Conservation (phyloP, 1,140 invertebrate species). For the Drosophila athabasca region DNA sequence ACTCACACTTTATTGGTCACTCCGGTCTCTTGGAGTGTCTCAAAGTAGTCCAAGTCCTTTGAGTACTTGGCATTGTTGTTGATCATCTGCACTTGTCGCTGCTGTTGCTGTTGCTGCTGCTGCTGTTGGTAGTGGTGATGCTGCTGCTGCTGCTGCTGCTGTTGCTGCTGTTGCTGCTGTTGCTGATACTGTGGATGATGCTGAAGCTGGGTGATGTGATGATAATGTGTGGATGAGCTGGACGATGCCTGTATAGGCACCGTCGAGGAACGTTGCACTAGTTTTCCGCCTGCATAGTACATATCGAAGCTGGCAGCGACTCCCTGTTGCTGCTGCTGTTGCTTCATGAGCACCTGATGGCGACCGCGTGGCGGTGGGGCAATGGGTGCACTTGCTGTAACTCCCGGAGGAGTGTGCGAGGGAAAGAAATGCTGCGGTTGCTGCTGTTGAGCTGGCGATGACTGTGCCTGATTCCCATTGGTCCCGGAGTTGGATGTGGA, state of each 20-base stretch:
- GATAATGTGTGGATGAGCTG: too few species aligned
- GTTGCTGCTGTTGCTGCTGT: constrained; percentile 53
- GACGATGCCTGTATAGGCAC: constrained; percentile 32
- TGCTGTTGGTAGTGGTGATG: constrained; percentile 43
- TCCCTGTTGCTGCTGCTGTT: constrained; percentile 43
- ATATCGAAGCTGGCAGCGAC: constrained; percentile 49
- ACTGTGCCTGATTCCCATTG: constrained; percentile 57
- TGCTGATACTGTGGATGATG: constrained; percentile 29
- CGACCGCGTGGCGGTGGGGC: constrained; percentile 38
- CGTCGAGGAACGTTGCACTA: constrained; percentile 58
- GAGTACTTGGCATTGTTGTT: constrained; percentile 73
- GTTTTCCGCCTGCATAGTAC: constrained; percentile 63
- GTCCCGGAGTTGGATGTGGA: constrained; percentile 21
- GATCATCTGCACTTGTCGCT: constrained; percentile 42
- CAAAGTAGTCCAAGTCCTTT: constrained; percentile 79
- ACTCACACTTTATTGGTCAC: constrained; percentile 82
- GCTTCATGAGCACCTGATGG: constrained; percentile 58
- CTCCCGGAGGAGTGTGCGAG: constrained; percentile 49
- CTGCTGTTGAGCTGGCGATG: constrained; percentile 43
- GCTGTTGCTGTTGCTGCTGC: constrained; percentile 38
- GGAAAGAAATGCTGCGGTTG: constrained; percentile 80
- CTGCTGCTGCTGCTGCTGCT: constrained; percentile 11
- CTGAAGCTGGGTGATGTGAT: constrained; percentile 13
- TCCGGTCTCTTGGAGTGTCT: constrained; percentile 79
- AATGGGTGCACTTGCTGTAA: constrained; percentile 18